Base-by-base conservation (phyloP, 2,113 vertebrate genomes). In the Tychaedon coryphoeus region DNA sequence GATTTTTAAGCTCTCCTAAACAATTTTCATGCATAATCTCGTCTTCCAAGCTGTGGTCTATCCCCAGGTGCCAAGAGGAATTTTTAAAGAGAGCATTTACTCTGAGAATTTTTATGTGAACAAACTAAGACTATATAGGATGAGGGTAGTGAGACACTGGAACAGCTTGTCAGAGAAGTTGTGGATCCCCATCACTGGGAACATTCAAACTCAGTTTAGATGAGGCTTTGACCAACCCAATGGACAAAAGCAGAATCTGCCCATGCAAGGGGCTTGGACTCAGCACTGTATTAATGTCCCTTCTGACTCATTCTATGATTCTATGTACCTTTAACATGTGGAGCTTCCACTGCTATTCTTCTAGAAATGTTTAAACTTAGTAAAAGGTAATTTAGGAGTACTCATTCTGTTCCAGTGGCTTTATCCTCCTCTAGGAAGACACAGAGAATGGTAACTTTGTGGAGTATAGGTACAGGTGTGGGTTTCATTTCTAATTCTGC, bases 31-130 rank as follows among this genome's bases (percentile, higher is more conserved):
- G 40, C 3, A 0, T 54, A 38, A 38, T 36, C 50, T 78, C 57
- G 45, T 11, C 10, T 86, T 74, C 38, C 9, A 47, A 40, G n/a
- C 31, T 48, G 31, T 10, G 2, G 36, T 65, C 43, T 57, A 22
- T 42, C 14, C 36, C 12, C 1, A 4, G 13, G 47, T n/a, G 34
- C 42, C 2, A 3, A 38, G 28, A 0, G 0, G 51, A 36, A 20
- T 71, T 61, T 29, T 67, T 72, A 71, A 74, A 80, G 47, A 33
- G 6, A 33, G 11, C 12, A 14, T 80, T 65, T 85, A 34, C 40
- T 75, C 40, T 53, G 51, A 50, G 42, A 50, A 61, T 38, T 31
- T 66, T 67, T 67, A 47, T 14, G 14, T 51, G n/a, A 78, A 43
- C 48, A 58, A 62, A 87, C 25, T 7, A 62, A 43, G 72, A 67